These are phyloP conservation scores for Cheirogaleus medius DNA, from an alignment of 2,113 vertebrate species.

Conservation along the genomic window DNA sequence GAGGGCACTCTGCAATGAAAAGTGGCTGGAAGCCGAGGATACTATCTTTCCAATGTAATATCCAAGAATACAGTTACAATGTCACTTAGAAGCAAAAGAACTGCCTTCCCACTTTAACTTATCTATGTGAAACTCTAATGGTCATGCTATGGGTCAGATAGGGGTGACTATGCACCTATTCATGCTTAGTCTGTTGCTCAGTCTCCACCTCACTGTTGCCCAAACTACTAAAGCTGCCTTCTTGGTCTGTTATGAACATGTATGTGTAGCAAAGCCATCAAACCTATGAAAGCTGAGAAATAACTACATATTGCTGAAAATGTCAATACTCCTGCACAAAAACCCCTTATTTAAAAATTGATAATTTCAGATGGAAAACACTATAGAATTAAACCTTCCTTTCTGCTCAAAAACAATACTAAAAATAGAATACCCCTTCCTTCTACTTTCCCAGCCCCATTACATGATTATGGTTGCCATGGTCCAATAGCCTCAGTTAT, in stretches of 20 bases:
- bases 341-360: constrained; percentile 33
- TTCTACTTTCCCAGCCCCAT: background rate
- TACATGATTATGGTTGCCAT: background rate
- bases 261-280: background rate
- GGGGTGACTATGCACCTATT: background rate
- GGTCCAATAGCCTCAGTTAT: background rate
- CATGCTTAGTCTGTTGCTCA: background rate
- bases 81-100: constrained; percentile 3
- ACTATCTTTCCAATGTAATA: background rate
- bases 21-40: constrained; percentile 73
- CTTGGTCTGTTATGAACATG: background rate
- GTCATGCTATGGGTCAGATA: background rate
- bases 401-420: constrained; percentile 21
- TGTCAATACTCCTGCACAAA: constrained; percentile 2
- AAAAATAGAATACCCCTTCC: background rate
- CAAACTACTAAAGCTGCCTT: background rate
- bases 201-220: background rate
- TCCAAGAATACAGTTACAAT: constrained; percentile 6
- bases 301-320: constrained; percentile 39
- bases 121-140: background rate
- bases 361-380: constrained; percentile 28
- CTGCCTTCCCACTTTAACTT: background rate
- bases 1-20: constrained; percentile 83
- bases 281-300: constrained; percentile 15
- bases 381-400: background rate